Percentiles rank a stretch among this genome's conserved stretches.
These are phyloP conservation scores for Hiodon alosoides DNA, from an alignment of 2,113 vertebrate species.

Conservation along the genomic window DNA sequence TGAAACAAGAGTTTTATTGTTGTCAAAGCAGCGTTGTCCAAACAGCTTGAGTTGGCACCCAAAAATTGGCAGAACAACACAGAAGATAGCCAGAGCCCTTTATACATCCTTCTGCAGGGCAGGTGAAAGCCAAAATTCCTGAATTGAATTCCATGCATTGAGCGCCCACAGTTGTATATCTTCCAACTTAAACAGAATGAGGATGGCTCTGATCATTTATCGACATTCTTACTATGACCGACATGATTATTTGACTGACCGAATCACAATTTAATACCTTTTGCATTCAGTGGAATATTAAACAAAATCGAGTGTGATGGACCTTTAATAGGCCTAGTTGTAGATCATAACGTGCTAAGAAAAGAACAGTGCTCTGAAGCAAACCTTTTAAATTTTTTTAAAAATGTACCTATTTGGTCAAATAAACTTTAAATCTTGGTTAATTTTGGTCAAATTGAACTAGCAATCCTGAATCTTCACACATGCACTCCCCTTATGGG, in stretches of 20 bases:
- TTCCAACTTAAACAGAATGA: background rate
- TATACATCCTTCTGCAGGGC: constrained; percentile 23
- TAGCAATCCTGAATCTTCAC: background rate
- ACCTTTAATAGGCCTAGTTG: too few species aligned
- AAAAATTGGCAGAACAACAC: constrained; percentile 19
- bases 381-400: too few species aligned
- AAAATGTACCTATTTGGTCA: too few species aligned
- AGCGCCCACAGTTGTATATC: constrained; percentile 8
- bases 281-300: too few species aligned
- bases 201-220: too few species aligned
- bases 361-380: too few species aligned
- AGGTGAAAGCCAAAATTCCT: constrained; percentile 21
- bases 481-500: background rate
- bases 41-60: constrained; percentile 25
- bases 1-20: constrained; percentile 26
- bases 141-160: constrained; percentile 7
- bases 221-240: too few species aligned
- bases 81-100: constrained; percentile 14
- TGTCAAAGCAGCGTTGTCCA: constrained; percentile 19
- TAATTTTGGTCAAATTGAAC: background rate
- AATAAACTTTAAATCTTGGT: too few species aligned
- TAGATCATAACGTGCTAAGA: too few species aligned
- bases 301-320: background rate
- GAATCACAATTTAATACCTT: too few species aligned
- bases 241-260: too few species aligned